Evolutionary conservation across 2,888 invertebrate species (phyloP), one percentile per base, ranked within the genome.

Genomic region (Leptinotarsa rubiginosa): DNA sequence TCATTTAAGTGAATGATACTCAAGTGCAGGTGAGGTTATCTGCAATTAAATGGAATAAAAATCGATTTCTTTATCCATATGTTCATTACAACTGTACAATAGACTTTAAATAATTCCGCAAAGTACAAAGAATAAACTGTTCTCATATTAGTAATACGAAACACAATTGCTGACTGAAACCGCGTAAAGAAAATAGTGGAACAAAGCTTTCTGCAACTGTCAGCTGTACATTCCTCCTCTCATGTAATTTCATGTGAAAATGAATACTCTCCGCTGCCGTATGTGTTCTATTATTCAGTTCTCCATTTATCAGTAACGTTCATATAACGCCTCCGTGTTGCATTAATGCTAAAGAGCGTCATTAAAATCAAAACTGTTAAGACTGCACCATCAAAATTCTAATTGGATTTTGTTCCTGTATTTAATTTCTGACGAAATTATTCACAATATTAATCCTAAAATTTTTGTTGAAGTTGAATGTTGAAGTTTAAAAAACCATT

Each of bases 181-280:
- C n/a, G 50, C n/a, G 7, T 50, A 50, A 50, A 50, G 50, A 50
- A 50, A 16, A 50, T 50, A 50, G 16, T n/a, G n/a, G n/a, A 50
- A 50, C 50, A 50, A 50, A 50, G 50, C 50, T 50, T 50, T n/a
- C 50, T 50, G 50, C n/a, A 50, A 50, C 50, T 50, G 50, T 50
- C 50, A 50, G 50, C 50, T 50, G 50, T 50, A 5, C 50, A 50
- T 50, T 50, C 50, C 16, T 50, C 1, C n/a, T n/a, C 50, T 16
- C n/a, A 15, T 50, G 50, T 50, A 50, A 50, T 50, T 50, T 50
- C 50, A 50, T 50, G n/a, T 50, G 50, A n/a, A 50, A 50, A 50
- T 50, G 50, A 50, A 50, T 50, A 50, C 50, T 50, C 5, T 5
- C n/a, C n/a, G 50, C 50, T 50, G 50, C 4, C 50, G n/a, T 50